These are phyloP conservation scores for Bubalus kerabau DNA, from an alignment of 2,113 vertebrate genomes.

Conservation along the genomic window DNA sequence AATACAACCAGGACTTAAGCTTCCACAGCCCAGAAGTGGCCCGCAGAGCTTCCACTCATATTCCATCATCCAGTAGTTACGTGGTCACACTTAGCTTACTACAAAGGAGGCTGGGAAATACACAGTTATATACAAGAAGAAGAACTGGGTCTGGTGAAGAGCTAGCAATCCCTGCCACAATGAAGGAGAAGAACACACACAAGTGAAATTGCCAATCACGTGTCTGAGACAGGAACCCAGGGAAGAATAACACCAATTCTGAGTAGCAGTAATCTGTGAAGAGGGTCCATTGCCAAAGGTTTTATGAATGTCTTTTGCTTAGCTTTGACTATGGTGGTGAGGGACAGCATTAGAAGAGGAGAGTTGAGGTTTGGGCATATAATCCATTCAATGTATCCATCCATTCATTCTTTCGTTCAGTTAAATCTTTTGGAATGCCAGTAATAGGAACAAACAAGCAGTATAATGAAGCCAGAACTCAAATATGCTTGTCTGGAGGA, in stretches of 20 bases:
- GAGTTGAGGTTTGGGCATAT: not conserved
- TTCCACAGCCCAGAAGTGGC: not conserved
- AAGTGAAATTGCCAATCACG: not conserved
- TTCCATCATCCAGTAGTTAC: not conserved
- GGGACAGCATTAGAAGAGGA: not conserved
- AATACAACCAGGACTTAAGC: not conserved
- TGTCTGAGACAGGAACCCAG: not conserved
- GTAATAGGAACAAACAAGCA: not conserved
- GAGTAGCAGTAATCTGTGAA: not conserved
- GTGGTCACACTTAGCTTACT: not conserved
- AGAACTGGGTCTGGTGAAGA: not conserved
- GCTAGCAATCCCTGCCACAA: not conserved
- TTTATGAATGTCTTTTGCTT: not conserved
- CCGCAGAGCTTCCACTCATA: not conserved
- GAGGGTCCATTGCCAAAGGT: not conserved
- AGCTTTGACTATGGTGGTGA: not conserved
- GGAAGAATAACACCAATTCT: not conserved
- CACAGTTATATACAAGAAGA: not conserved
- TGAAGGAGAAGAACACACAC: not conserved
- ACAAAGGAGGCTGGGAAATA: not conserved
- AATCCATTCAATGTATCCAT: not conserved
- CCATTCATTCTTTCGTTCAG: not conserved
- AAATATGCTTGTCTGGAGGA: not conserved
- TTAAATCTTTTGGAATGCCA: not conserved
- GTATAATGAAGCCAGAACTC: not conserved